These are phyloP conservation scores for Sebastes hopkinsi DNA, from an alignment of 2,797 vertebrate species.

Conservation along the genomic window DNA sequence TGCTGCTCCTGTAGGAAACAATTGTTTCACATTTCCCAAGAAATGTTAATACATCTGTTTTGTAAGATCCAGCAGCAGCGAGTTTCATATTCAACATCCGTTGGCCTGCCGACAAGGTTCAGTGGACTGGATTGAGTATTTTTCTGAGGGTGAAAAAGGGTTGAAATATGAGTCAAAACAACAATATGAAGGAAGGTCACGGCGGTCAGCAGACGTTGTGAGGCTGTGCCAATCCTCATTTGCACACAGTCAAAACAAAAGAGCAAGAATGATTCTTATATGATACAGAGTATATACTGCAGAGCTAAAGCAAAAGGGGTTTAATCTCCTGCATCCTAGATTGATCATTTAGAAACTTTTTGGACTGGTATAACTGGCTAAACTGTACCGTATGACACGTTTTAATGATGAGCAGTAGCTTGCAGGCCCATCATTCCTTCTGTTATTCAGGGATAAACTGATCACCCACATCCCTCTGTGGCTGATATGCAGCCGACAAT, in stretches of 20 bases:
- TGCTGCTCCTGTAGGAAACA: neutral
- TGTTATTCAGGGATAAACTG: neutral
- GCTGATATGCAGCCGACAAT: neutral
- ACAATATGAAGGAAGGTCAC: constrained; percentile 10
- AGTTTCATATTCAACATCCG: neutral
- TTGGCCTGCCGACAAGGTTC: neutral
- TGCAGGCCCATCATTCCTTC: neutral
- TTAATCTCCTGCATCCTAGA: neutral
- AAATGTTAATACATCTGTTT: neutral
- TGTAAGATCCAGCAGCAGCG: neutral
- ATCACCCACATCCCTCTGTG: neutral
- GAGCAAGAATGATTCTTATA: neutral
- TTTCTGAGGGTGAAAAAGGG: constrained; percentile 1
- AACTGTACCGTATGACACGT: neutral
- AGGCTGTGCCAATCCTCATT: neutral
- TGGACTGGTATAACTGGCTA: neutral
- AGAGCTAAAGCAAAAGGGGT: neutral
- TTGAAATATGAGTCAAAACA: constrained; percentile 22
- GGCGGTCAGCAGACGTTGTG: neutral
- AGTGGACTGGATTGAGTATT: constrained; percentile 20
- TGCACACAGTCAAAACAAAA: constrained; percentile 6
- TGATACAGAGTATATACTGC: neutral
- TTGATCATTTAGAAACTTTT: neutral
- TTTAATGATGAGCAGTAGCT: neutral
- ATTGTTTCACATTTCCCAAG: neutral